Evolutionary conservation across 1,140 invertebrate species (phyloP).

Genomic region (Drosophila lacteicornis): DNA sequence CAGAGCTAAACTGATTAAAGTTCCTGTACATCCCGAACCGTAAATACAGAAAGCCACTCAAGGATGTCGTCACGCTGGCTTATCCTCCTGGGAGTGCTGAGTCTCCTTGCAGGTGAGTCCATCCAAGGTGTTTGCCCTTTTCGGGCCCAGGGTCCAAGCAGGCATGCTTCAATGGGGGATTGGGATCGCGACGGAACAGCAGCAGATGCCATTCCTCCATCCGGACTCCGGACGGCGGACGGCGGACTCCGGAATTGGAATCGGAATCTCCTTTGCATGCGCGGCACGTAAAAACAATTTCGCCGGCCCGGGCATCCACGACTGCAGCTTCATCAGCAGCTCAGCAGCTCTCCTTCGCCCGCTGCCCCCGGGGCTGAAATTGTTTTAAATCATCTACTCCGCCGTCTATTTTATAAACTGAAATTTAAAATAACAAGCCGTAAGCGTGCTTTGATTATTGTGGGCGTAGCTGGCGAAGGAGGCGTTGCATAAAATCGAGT

Average conservation of each 20-base stretch:
- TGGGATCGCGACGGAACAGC: slow-evolving; percentile 11
- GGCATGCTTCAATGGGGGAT: too few relatives aligned
- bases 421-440: slow-evolving; percentile 74
- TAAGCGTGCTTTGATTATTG: slow-evolving; percentile 69
- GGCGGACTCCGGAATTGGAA: not conserved
- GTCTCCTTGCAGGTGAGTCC: slow-evolving; percentile 56
- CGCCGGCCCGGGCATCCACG: slow-evolving; percentile 29
- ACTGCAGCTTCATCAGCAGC: slow-evolving; percentile 40
- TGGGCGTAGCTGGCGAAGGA: slow-evolving; percentile 23
- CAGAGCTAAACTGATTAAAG: slow-evolving; percentile 5
- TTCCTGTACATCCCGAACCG: slow-evolving; percentile 13
- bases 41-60: not conserved
- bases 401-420: slow-evolving; percentile 64
- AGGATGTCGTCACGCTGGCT: slow-evolving; percentile 61
- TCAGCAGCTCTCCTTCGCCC: slow-evolving; percentile 5
- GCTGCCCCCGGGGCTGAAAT: slow-evolving; percentile 26
- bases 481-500: slow-evolving; percentile 7
- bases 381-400: slow-evolving; percentile 68
- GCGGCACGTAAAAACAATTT: slow-evolving; percentile 73
- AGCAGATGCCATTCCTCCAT: slow-evolving; percentile 10
- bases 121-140: not conserved
- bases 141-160: not conserved
- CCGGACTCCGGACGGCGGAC: not conserved
- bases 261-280: slow-evolving; percentile 40
- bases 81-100: slow-evolving; percentile 32